These are phyloP conservation scores for Escarpia spicata DNA, from an alignment of 2,888 invertebrate genomes.

Conservation along the genomic window DNA sequence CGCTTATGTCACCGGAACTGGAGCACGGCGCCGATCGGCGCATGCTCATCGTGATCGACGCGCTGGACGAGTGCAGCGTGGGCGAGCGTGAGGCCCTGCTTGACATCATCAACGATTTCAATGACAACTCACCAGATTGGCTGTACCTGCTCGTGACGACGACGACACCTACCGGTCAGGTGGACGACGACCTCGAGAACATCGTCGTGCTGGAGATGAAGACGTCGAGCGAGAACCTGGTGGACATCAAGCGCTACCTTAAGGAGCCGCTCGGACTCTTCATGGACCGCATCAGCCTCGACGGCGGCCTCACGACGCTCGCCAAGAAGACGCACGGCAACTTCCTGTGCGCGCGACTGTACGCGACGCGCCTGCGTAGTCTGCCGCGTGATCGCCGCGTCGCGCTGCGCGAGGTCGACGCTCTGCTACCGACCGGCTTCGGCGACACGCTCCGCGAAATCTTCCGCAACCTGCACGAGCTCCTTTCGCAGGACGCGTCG, in stretches of 20 bases:
- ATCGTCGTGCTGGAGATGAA: conserved; percentile 36
- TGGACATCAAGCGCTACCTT: conserved; percentile 39
- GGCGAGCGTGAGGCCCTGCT: conserved; percentile 28
- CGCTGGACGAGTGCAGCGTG: conserved; percentile 42
- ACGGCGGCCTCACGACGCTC: conserved; percentile 42
- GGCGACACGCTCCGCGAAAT: conserved; percentile 28
- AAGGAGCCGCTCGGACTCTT: conserved; percentile 38
- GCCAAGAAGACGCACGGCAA: conserved; percentile 40
- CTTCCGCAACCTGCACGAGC: conserved; percentile 28
- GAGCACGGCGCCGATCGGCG: conserved; percentile 29
- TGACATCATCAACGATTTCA: conserved; percentile 33
- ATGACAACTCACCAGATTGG: conserved; percentile 37
- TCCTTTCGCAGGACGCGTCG: conserved; percentile 21
- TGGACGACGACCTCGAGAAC: conserved; percentile 32
- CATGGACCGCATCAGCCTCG: conserved; percentile 45
- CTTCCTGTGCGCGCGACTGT: conserved; percentile 39
- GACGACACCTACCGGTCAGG: conserved; percentile 22
- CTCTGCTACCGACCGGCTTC: conserved; percentile 38
- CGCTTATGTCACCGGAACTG: conserved; percentile 28
- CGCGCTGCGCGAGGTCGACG: conserved; percentile 40
- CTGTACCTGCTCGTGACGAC: conserved; percentile 37
- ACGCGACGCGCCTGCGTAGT: conserved; percentile 30
- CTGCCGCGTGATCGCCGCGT: conserved; percentile 32
- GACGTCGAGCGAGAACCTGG: conserved; percentile 34
- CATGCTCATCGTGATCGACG: conserved; percentile 42